phyloP scores from a whole-genome alignment of 92 coral and sea anemone genomes.

The Epizoanthus scotinus region DNA sequence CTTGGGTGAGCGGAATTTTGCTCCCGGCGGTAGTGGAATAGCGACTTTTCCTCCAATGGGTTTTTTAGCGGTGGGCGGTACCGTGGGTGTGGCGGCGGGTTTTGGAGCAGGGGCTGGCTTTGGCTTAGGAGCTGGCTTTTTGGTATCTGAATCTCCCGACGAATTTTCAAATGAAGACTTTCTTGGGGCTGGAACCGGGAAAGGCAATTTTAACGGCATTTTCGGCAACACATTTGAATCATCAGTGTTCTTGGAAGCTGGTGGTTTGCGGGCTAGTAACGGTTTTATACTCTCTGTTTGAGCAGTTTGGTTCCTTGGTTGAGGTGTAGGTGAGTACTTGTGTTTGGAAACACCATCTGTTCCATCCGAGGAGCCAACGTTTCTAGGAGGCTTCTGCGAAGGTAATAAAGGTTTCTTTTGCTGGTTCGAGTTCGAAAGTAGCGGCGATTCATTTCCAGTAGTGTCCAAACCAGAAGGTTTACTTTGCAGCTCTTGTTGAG shows the following conservation, averaged over 20 bases:
- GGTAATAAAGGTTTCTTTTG: conserved; percentile 10
- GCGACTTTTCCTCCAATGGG: conserved; percentile 26
- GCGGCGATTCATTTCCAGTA: neutral
- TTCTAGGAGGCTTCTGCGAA: conserved; percentile 10
- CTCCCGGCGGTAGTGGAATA: conserved; percentile 37
- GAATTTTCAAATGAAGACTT: neutral
- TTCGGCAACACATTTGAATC: neutral
- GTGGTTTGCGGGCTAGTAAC: conserved; percentile 8
- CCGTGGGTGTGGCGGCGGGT: neutral
- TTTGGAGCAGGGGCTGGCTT: conserved; percentile 2
- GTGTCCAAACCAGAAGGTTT: neutral
- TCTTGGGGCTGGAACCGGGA: conserved; percentile 9
- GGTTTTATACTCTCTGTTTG: neutral
- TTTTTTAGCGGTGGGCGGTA: conserved; percentile 1
- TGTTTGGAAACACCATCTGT: neutral
- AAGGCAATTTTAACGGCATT: conserved; percentile 10
- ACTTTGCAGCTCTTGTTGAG: neutral
- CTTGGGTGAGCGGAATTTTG: conserved; percentile 15
- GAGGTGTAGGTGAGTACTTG: conserved; percentile 7
- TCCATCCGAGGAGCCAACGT: neutral
- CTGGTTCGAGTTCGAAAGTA: neutral
- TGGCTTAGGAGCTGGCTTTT: neutral
- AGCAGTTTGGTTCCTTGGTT: conserved; percentile 23
- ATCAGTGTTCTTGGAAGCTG: neutral
- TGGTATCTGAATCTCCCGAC: neutral